phyloP scores from a whole-genome alignment of 2,888 invertebrate species.

The Steinernema hermaphroditum region DNA sequence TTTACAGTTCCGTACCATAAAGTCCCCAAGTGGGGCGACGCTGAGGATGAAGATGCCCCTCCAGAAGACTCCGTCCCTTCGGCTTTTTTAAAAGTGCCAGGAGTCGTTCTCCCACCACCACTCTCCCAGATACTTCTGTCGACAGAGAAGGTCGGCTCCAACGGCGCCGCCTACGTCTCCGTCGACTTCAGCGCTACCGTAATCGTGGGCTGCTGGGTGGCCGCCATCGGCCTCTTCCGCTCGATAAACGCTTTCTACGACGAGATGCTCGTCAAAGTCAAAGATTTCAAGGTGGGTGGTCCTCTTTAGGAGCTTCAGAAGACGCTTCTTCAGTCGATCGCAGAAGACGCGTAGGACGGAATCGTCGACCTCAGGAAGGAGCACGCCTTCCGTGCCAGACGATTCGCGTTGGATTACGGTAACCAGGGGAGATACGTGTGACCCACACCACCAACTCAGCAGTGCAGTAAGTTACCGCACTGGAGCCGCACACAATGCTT shows the following conservation, averaged over 20 bases:
- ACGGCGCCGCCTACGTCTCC: not conserved
- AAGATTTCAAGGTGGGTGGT: not conserved
- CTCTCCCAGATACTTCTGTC: not conserved
- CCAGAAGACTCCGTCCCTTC: conserved; percentile 13
- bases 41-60: too few relatives aligned
- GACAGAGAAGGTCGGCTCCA: not conserved
- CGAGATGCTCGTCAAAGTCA: not conserved
- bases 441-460: not conserved
- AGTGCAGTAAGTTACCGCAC: not conserved
- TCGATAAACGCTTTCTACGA: not conserved
- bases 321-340: not conserved
- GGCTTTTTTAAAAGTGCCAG: not conserved
- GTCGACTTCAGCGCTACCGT: conserved; percentile 13
- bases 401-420: conserved; percentile 7
- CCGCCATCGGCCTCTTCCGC: not conserved
- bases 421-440: not conserved
- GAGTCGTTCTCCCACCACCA: not conserved
- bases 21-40: too few relatives aligned
- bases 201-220: not conserved
- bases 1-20: too few relatives aligned
- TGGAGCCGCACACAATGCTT: not conserved
- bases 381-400: not conserved
- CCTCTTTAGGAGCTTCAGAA: not conserved
- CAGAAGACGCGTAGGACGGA: not conserved
- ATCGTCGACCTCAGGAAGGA: conserved; percentile 4